Evolutionary conservation across 2,113 vertebrate genomes (phyloP).

Genomic region (cat (Felis catus)): F.catus_Fca126_mat1.0 CM031412.1:46264501-46265000

Average conservation of each 20-base stretch:
- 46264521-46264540: neutral
- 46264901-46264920: neutral
- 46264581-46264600: neutral
- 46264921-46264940: neutral
- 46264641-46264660: neutral
- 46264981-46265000: neutral
- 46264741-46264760: neutral
- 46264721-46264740: neutral
- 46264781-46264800: neutral
- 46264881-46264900: neutral
- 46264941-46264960: neutral
- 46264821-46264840: neutral
- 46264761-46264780: neutral
- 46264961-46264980: neutral
- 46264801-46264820: neutral
- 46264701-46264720: neutral
- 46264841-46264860: neutral
- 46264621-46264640: neutral
- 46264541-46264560: neutral
- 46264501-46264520: neutral
- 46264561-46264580: neutral
- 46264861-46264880: neutral
- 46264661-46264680: neutral
- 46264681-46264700: neutral
- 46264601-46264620: neutral